Percentiles rank a stretch among this genome's conserved stretches.
phyloP scores from a whole-genome alignment of 37 sponge, comb jelly and placozoan species.

The Mnemiopsis leidyi region DNA sequence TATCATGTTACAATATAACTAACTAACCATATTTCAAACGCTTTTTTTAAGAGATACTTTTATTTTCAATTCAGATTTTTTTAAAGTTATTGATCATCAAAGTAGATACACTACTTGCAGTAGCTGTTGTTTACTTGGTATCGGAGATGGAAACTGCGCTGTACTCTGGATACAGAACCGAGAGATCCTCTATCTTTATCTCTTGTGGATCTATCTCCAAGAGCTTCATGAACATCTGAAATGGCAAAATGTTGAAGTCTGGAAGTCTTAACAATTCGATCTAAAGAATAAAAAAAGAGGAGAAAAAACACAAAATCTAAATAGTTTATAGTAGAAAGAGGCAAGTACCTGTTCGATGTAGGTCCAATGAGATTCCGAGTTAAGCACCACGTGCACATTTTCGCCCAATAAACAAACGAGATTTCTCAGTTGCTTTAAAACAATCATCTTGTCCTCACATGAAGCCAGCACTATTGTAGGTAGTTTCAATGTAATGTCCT shows the following conservation, averaged over 20 bases:
- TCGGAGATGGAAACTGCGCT: not conserved
- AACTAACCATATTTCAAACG: too few species aligned
- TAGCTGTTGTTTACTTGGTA: slow-evolving; percentile 35
- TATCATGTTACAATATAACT: too few species aligned
- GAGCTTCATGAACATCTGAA: slow-evolving; percentile 42
- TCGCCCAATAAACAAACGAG: slow-evolving; percentile 24
- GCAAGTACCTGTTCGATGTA: not conserved
- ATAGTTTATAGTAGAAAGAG: too few species aligned
- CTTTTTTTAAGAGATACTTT: too few species aligned
- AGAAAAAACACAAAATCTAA: too few species aligned
- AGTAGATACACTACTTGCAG: too few species aligned
- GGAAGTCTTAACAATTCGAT: too few species aligned
- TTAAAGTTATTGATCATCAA: too few species aligned
- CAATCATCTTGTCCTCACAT: slow-evolving; percentile 15
- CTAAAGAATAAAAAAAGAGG: too few species aligned
- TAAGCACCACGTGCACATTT: not conserved
- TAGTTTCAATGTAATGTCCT: slow-evolving; percentile 37
- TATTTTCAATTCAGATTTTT: too few species aligned
- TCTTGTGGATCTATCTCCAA: slow-evolving; percentile 42
- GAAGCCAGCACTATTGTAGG: slow-evolving; percentile 9
- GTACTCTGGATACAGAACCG: not conserved
- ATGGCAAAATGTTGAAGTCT: not conserved
- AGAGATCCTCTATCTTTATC: slow-evolving; percentile 22
- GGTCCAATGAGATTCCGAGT: slow-evolving; percentile 14
- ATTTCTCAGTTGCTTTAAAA: slow-evolving; percentile 38